Percentiles rank a stretch among this genome's conserved stretches.
These are phyloP conservation scores for Lapara coniferarum DNA, from an alignment of 2,888 invertebrate species.

Conservation along the genomic window DNA sequence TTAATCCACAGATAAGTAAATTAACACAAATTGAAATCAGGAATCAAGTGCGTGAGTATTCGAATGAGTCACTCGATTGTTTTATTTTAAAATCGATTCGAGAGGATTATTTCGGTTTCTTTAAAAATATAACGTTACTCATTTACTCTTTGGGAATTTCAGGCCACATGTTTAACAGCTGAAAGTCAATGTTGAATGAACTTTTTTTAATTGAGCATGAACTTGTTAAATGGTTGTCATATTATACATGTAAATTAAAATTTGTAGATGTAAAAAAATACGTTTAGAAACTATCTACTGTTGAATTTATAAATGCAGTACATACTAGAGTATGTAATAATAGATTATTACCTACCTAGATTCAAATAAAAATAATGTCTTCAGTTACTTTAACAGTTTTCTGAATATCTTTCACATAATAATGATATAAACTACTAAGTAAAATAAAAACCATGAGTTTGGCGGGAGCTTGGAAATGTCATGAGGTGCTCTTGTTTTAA, in stretches of 20 bases:
- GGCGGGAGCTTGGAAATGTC: no score
- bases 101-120: conserved; percentile 8
- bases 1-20: conserved; percentile 13
- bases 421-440: no score
- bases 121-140: conserved; percentile 5
- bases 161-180: conserved; percentile 12
- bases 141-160: background rate
- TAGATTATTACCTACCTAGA: no score
- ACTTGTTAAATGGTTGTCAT: background rate
- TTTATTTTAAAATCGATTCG: conserved; percentile 10
- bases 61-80: background rate
- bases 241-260: background rate
- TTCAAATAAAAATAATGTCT: no score
- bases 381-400: no score
- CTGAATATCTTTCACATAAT: no score
- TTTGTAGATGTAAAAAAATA: background rate
- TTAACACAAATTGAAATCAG: background rate
- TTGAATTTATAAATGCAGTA: no score
- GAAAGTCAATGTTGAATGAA: conserved; percentile 12
- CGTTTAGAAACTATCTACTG: background rate
- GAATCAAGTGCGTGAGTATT: background rate
- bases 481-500: no score
- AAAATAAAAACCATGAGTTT: no score
- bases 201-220: background rate
- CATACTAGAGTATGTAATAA: no score